Evolutionary conservation across 2,797 vertebrate genomes (phyloP).

Genomic region (Caiman crocodilus): DNA sequence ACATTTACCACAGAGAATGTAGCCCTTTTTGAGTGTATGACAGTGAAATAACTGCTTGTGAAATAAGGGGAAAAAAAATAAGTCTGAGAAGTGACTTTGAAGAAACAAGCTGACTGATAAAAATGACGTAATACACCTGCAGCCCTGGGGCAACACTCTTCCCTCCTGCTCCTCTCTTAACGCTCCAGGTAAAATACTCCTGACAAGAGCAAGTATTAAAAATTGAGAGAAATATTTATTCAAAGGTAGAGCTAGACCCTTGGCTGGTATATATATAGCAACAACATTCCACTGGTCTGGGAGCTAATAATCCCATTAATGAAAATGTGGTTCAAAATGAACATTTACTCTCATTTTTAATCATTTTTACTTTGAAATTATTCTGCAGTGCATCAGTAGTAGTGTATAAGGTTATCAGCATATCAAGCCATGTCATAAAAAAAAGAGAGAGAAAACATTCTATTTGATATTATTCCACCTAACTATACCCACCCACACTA

Average conservation of each 20-base stretch:
- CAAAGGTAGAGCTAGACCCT: conserved; percentile 25
- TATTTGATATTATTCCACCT: no score
- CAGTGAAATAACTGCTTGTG: neutral
- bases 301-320: no score
- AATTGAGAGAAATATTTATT: conserved; percentile 38
- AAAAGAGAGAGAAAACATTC: no score
- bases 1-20: neutral
- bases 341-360: no score
- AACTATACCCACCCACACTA: no score
- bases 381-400: no score
- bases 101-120: neutral
- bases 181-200: conserved; percentile 19
- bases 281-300: no score
- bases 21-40: neutral
- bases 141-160: neutral
- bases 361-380: no score
- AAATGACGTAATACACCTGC: conserved; percentile 16
- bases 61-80: neutral
- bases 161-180: neutral
- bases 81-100: neutral
- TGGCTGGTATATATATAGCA: neutral
- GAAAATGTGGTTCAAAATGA: no score
- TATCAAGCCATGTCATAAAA: no score
- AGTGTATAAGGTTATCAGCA: no score
- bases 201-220: conserved; percentile 38